These are phyloP conservation scores for Diachasma alloeum DNA, from an alignment of 1,140 invertebrate species.

Conservation along the genomic window DNA sequence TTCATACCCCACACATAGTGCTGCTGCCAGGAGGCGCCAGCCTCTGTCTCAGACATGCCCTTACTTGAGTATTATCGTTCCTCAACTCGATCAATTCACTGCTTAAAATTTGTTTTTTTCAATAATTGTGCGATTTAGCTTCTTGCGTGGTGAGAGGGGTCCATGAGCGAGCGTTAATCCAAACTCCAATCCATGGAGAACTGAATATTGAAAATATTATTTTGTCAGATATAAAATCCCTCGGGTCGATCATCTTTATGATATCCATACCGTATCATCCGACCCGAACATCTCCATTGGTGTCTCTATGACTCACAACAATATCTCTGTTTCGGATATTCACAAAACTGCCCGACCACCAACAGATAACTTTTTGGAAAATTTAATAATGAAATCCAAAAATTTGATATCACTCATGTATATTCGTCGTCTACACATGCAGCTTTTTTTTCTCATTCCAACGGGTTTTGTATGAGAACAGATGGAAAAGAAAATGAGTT, in stretches of 20 bases:
- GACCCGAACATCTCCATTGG: neutral
- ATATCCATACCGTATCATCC: neutral
- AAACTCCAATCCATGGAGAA: neutral
- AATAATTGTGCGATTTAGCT: neutral
- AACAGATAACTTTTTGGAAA: neutral
- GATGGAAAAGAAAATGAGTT: neutral
- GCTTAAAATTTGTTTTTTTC: neutral
- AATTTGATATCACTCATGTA: neutral
- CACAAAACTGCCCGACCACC: neutral
- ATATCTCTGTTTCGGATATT: neutral
- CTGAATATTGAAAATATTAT: neutral
- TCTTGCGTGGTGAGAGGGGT: neutral
- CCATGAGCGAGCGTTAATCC: neutral
- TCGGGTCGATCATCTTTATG: neutral
- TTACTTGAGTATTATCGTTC: slow-evolving; percentile 10
- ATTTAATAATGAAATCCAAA: neutral
- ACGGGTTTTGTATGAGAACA: neutral
- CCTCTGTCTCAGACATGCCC: slow-evolving; percentile 42
- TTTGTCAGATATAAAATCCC: neutral
- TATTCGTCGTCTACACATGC: neutral
- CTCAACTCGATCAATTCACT: neutral
- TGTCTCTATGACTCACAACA: neutral
- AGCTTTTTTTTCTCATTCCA: slow-evolving; percentile 7
- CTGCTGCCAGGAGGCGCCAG: slow-evolving; percentile 54
- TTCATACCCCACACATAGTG: slow-evolving; percentile 50